A percentile compares a stretch with the other conserved stretches of the same genome.
Conservation (phyloP, 2,113 vertebrate genomes). For the Syngnathoides biaculeatus region DNA sequence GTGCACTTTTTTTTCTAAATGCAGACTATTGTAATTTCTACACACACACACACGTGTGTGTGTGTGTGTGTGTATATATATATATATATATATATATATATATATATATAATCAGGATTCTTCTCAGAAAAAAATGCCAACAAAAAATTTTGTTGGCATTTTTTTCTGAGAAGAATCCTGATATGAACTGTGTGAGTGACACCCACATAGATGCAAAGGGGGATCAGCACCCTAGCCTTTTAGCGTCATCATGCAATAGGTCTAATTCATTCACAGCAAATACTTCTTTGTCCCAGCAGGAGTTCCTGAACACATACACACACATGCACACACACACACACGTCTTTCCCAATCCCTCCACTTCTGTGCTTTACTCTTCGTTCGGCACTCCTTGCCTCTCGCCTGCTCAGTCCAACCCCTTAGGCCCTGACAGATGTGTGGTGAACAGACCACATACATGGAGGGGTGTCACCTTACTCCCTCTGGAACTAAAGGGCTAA, state of each 20-base stretch:
- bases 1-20: no score
- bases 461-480: conserved; percentile 71
- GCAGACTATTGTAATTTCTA: no score
- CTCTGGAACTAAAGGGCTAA: conserved; percentile 70
- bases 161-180: not conserved
- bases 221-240: conserved; percentile 23
- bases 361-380: conserved; percentile 44
- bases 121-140: no score
- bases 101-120: no score
- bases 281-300: conserved; percentile 47
- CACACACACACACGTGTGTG: no score
- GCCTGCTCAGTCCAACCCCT: conserved; percentile 46
- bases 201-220: conserved; percentile 14
- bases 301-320: conserved; percentile 27
- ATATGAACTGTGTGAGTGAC: conserved; percentile 22
- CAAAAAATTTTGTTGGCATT: not conserved
- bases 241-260: conserved; percentile 37
- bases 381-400: conserved; percentile 29
- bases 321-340: conserved; percentile 19
- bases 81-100: no score
- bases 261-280: conserved; percentile 62
- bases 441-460: conserved; percentile 74
- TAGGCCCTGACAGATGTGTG: conserved; percentile 69
- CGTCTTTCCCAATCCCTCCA: conserved; percentile 19
- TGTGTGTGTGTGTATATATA: no score